These are phyloP conservation scores for Meta bourneti DNA, from an alignment of 2,888 invertebrate species.

Conservation along the genomic window DNA sequence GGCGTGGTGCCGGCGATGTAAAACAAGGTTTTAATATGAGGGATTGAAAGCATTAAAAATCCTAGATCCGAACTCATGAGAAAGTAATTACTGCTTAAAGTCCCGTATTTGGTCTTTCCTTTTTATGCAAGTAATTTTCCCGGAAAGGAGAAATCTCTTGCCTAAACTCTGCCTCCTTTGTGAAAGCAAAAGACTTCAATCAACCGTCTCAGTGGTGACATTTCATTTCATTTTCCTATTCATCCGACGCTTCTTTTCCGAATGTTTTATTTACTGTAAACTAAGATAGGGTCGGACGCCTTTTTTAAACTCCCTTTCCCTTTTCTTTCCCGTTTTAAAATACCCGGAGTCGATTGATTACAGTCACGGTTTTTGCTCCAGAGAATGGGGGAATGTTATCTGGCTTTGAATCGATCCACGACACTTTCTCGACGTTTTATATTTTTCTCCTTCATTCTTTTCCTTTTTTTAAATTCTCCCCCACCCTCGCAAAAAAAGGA, in stretches of 20 bases:
- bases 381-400: constrained; percentile 33
- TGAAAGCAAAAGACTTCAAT: constrained; percentile 22
- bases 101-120: too few species aligned
- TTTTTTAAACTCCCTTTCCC: neutral
- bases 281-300: constrained; percentile 15
- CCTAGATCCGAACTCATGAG: too few species aligned
- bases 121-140: neutral
- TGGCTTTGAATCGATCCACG: constrained; percentile 29
- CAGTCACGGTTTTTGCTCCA: constrained; percentile 5
- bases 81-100: too few species aligned
- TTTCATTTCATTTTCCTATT: constrained; percentile 3
- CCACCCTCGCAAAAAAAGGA: neutral
- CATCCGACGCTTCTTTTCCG: neutral
- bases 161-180: neutral
- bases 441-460: neutral
- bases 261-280: constrained; percentile 22
- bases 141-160: neutral
- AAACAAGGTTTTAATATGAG: too few species aligned
- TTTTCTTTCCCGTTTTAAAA: neutral
- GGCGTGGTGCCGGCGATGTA: too few species aligned
- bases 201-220: constrained; percentile 33
- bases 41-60: too few species aligned
- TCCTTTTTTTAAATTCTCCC: neutral
- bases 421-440: neutral
- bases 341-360: constrained; percentile 14